Evolutionary conservation across 2,113 vertebrate genomes (phyloP).

Genomic region (Conger conger): DNA sequence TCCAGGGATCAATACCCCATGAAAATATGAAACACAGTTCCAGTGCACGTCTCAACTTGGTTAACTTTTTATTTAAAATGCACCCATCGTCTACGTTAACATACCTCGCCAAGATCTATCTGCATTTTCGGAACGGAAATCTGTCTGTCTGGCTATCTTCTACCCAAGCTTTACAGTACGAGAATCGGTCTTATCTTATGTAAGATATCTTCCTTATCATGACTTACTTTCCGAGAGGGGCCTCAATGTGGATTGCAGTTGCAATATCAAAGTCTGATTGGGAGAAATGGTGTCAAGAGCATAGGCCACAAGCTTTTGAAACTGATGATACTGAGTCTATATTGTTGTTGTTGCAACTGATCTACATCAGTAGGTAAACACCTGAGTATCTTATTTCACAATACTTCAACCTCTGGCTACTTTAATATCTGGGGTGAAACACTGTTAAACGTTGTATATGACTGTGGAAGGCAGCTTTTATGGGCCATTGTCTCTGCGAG

Average conservation of each 20-base stretch:
- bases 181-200: background rate
- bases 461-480: background rate
- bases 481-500: background rate
- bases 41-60: background rate
- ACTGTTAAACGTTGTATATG: background rate
- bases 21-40: slow-evolving; percentile 2
- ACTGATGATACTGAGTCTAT: background rate
- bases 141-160: too few species aligned
- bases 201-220: background rate
- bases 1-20: background rate
- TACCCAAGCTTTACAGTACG: too few species aligned
- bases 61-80: background rate
- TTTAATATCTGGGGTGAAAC: background rate
- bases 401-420: background rate
- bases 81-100: background rate
- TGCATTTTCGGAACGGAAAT: too few species aligned
- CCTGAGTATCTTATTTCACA: too few species aligned
- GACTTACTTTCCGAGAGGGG: background rate
- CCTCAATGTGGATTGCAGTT: too few species aligned
- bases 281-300: background rate
- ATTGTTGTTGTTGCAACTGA: background rate
- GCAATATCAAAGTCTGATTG: too few species aligned
- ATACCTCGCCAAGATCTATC: background rate
- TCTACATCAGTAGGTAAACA: too few species aligned
- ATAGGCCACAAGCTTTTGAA: background rate